Percentiles rank a stretch among this genome's conserved stretches.
phyloP scores from a whole-genome alignment of 1,140 invertebrate genomes.

The Holcopasites calliopsidis region DNA sequence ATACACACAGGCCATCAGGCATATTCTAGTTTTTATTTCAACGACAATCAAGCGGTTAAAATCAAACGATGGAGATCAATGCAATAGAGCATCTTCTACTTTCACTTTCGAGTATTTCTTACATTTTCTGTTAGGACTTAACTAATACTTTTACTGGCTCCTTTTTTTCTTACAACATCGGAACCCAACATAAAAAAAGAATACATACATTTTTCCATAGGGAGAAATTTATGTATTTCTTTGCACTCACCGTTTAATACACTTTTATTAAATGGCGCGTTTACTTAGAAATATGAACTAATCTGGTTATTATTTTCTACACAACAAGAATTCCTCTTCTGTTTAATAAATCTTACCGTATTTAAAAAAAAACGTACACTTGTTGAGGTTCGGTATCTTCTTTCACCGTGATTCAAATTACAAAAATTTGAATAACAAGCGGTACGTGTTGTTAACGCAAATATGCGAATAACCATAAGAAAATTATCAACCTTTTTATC shows the following conservation, averaged over 20 bases:
- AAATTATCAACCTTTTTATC: neutral
- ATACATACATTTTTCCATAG: neutral
- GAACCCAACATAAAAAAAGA: neutral
- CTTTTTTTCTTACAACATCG: neutral
- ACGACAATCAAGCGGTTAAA: constrained; percentile 11
- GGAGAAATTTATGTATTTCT: neutral
- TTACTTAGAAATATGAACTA: neutral
- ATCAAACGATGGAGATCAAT: constrained; percentile 18
- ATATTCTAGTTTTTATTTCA: neutral
- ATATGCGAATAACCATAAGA: neutral
- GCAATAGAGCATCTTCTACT: constrained; percentile 3
- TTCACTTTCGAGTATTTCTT: constrained; percentile 10
- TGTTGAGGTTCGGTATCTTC: neutral
- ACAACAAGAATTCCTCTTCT: too few species aligned
- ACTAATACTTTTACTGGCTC: neutral
- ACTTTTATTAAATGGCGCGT: neutral
- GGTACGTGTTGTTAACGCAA: neutral
- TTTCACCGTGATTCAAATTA: neutral
- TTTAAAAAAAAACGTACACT: neutral
- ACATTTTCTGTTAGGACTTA: neutral
- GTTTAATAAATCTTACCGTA: too few species aligned
- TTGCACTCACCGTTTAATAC: neutral
- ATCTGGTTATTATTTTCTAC: neutral
- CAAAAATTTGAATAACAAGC: neutral
- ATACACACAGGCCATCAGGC: neutral